Percentiles rank a stretch among this genome's conserved stretches.
Evolutionary conservation across 2,797 vertebrate genomes (phyloP).

Genomic region (Cichlasoma orientale): DNA sequence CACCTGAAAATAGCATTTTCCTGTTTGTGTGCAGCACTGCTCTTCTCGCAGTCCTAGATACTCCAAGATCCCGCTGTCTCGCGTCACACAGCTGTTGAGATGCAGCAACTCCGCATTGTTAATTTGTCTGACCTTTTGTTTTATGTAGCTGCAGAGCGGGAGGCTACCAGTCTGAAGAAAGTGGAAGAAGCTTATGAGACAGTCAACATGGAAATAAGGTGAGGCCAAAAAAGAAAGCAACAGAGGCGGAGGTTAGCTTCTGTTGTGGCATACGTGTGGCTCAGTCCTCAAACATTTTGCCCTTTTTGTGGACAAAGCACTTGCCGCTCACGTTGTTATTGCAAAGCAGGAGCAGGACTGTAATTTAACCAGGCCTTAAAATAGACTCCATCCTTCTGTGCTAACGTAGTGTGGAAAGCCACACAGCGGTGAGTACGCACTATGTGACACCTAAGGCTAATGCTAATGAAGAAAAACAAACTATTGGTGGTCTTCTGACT

Average conservation of each 20-base stretch:
- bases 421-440: slow-evolving; percentile 69
- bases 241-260: not conserved
- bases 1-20: slow-evolving; percentile 64
- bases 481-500: slow-evolving; percentile 49
- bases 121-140: slow-evolving; percentile 74
- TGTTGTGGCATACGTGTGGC: slow-evolving; percentile 8
- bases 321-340: slow-evolving; percentile 40
- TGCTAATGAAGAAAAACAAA: slow-evolving; percentile 76
- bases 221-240: slow-evolving; percentile 31
- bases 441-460: slow-evolving; percentile 66
- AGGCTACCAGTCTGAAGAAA: slow-evolving; percentile 72
- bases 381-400: slow-evolving; percentile 62
- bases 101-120: slow-evolving; percentile 56
- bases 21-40: slow-evolving; percentile 38
- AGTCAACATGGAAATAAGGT: slow-evolving; percentile 78
- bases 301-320: slow-evolving; percentile 11
- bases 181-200: slow-evolving; percentile 75
- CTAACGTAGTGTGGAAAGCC: slow-evolving; percentile 49
- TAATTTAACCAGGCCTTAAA: slow-evolving; percentile 61
- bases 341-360: slow-evolving; percentile 31
- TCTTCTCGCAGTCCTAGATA: slow-evolving; percentile 42
- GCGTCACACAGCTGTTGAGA: slow-evolving; percentile 61
- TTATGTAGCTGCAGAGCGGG: slow-evolving; percentile 73
- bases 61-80: slow-evolving; percentile 60
- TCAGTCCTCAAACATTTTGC: slow-evolving; percentile 25